Percentiles rank a stretch among this genome's conserved stretches.
phyloP scores from a whole-genome alignment of 2,113 vertebrate genomes.

The Carassius auratus region DNA sequence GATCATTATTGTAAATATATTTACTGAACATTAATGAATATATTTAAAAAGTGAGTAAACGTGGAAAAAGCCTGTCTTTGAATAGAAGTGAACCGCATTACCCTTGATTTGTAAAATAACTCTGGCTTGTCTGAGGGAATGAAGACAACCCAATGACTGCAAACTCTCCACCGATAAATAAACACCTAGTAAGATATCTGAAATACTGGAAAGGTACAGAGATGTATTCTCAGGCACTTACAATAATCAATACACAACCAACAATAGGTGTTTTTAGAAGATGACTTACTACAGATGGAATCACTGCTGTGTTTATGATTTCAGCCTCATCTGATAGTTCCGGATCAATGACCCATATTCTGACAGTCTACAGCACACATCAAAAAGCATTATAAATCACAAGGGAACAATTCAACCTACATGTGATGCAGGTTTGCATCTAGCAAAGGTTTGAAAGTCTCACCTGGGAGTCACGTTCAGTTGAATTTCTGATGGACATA shows the following conservation, averaged over 20 bases:
- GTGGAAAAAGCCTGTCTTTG: neutral
- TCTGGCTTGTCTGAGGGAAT: neutral
- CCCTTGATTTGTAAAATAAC: neutral
- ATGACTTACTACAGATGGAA: slow-evolving; percentile 2
- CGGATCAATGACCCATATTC: slow-evolving; percentile 38
- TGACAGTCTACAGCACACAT: slow-evolving; percentile 6
- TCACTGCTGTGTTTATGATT: slow-evolving; percentile 26
- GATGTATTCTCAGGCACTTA: neutral
- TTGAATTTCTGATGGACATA: neutral
- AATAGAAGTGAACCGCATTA: neutral
- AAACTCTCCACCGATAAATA: neutral
- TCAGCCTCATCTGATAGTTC: neutral
- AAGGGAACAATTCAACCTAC: neutral
- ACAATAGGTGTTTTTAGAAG: neutral
- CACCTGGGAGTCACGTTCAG: neutral
- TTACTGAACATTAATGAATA: neutral
- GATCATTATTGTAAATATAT: neutral
- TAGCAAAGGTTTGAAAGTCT: neutral
- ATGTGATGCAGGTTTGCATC: neutral
- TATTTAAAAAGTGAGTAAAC: neutral
- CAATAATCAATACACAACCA: neutral
- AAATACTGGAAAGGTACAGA: neutral
- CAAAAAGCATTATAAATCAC: neutral
- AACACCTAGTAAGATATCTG: neutral
- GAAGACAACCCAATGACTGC: neutral